phyloP scores from a whole-genome alignment of 2,113 vertebrate species.

The Loxodonta africana region DNA sequence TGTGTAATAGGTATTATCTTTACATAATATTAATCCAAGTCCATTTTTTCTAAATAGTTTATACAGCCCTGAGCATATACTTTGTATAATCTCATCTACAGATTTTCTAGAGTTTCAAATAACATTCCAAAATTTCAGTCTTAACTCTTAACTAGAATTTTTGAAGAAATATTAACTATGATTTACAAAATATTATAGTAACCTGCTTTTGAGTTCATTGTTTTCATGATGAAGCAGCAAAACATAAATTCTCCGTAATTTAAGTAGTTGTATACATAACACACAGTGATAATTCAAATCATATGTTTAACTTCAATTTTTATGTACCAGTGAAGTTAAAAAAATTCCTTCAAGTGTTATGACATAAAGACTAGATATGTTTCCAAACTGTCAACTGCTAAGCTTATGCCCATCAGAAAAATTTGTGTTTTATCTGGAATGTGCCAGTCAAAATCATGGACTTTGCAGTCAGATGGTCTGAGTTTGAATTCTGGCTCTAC shows the following conservation, averaged over 20 bases:
- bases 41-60: constrained; percentile 45
- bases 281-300: neutral
- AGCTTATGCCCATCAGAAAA: neutral
- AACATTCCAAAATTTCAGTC: constrained; percentile 19
- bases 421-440: constrained; percentile 32
- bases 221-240: constrained; percentile 85
- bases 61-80: neutral
- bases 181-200: constrained; percentile 82
- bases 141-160: constrained; percentile 78
- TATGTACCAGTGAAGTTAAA: neutral
- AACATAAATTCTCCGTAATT: constrained; percentile 75
- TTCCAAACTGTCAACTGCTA: neutral
- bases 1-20: constrained; percentile 47
- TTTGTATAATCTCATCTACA: neutral
- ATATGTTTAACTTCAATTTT: neutral
- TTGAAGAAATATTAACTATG: constrained; percentile 79
- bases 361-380: neutral
- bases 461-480: constrained; percentile 7
- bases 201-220: constrained; percentile 84
- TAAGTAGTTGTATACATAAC: neutral
- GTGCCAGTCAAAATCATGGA: neutral
- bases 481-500: constrained; percentile 47
- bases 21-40: constrained; percentile 60
- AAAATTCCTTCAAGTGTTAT: neutral
- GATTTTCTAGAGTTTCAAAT: constrained; percentile 56